These are phyloP conservation scores for Elanoides forficatus DNA, from an alignment of 2,113 vertebrate genomes.

Conservation along the genomic window DNA sequence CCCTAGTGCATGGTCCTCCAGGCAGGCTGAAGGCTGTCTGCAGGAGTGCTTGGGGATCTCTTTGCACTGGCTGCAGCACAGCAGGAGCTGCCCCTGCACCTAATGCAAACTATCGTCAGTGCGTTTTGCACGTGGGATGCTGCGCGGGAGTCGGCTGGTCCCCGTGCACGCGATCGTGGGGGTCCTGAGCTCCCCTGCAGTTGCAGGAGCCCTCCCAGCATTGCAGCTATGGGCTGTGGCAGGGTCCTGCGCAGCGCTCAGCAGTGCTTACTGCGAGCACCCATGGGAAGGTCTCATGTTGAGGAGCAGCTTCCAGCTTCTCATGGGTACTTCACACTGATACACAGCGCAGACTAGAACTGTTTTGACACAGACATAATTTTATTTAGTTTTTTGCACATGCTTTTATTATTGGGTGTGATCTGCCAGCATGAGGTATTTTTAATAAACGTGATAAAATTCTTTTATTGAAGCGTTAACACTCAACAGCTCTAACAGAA, in stretches of 20 bases:
- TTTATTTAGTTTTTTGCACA: not conserved
- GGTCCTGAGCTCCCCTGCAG: not conserved
- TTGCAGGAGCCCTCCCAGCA: not conserved
- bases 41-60: not conserved
- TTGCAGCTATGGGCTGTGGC: too few species aligned
- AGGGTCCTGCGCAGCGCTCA: not conserved
- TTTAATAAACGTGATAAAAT: not conserved
- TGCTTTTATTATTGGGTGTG: not conserved
- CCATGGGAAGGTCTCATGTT: accelerated
- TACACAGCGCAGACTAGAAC: too few species aligned
- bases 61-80: not conserved
- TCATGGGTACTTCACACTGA: not conserved
- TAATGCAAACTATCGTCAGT: too few species aligned
- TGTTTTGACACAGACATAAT: not conserved
- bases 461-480: not conserved
- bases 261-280: not conserved
- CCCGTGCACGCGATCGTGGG: accelerated
- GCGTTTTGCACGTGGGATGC: too few species aligned
- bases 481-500: not conserved
- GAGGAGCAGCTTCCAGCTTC: not conserved
- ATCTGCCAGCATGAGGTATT: not conserved
- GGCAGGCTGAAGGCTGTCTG: not conserved
- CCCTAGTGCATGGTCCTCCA: not conserved
- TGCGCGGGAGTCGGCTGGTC: not conserved
- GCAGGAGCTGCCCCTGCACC: not conserved